Conservation (phyloP, 2,113 vertebrate genomes). For the Mesitornis unicolor region DNA sequence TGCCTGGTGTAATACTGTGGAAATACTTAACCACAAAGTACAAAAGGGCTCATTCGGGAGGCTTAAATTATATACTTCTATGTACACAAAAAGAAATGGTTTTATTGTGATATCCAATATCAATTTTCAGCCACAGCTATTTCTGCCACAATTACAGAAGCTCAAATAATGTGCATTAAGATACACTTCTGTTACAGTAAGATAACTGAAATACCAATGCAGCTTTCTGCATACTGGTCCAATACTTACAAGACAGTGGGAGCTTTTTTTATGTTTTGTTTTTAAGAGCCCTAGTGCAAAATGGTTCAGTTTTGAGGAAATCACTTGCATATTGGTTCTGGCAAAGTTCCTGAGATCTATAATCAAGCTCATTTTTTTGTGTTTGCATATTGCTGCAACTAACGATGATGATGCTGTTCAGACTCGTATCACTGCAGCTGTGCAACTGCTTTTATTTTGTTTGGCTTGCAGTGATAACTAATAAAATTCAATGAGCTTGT, state of each 20-base stretch:
- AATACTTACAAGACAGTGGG: neutral
- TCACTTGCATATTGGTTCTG: neutral
- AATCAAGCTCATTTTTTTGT: neutral
- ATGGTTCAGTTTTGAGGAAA: neutral
- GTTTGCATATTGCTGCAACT: neutral
- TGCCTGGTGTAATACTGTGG: neutral
- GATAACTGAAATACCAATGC: neutral
- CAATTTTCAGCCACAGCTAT: neutral
- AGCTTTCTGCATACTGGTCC: neutral
- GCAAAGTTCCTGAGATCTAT: neutral
- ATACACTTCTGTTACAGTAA: neutral
- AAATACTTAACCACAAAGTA: neutral
- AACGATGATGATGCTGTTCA: neutral
- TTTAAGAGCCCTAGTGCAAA: neutral
- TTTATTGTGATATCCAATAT: neutral
- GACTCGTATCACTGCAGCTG: neutral
- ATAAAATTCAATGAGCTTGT: slow-evolving; percentile 13
- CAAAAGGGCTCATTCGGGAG: neutral
- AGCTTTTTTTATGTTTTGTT: neutral
- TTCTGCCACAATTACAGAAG: neutral
- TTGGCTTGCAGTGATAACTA: slow-evolving; percentile 7
- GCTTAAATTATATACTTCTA: neutral
- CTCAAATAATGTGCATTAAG: neutral
- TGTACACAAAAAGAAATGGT: neutral
- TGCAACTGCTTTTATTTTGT: neutral